phyloP scores from a whole-genome alignment of 2,113 vertebrate species.

The Lophotis ruficrista region DNA sequence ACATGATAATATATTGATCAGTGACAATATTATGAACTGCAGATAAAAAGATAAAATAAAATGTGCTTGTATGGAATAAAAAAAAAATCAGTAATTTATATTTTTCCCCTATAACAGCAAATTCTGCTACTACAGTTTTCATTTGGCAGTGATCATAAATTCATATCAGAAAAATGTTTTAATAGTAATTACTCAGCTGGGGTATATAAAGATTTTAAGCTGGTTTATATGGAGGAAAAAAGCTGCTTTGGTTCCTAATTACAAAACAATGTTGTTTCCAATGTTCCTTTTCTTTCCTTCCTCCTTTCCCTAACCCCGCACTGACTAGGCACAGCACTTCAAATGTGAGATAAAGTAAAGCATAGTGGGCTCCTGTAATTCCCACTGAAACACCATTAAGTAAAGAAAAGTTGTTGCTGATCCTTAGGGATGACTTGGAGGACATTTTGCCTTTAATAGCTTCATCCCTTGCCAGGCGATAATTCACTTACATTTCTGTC shows the following conservation, averaged over 20 bases:
- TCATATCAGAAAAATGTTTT: not conserved
- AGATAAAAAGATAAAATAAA: not conserved
- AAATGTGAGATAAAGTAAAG: conserved; percentile 15
- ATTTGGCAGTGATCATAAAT: not conserved
- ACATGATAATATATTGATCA: not conserved
- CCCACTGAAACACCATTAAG: conserved; percentile 34
- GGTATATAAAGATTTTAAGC: not conserved
- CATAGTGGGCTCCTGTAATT: conserved; percentile 5
- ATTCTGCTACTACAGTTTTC: not conserved
- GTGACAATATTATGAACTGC: not conserved
- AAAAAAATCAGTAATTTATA: not conserved
- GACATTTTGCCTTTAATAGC: conserved; percentile 58
- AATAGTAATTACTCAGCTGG: not conserved
- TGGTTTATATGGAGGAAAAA: not conserved
- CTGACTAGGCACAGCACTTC: not conserved
- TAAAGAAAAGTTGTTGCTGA: conserved; percentile 40
- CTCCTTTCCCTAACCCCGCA: not conserved
- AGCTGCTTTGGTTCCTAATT: not conserved
- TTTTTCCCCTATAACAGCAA: not conserved
- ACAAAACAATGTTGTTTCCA: not conserved
- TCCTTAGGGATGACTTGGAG: conserved; percentile 50
- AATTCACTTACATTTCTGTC: conserved; percentile 64
- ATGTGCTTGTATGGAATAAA: not conserved
- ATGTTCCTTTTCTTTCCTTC: not conserved
- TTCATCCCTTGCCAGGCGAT: conserved; percentile 37